Base-by-base conservation (phyloP, 2,797 vertebrate genomes). In the Myiothlypis chrysogaster region DNA sequence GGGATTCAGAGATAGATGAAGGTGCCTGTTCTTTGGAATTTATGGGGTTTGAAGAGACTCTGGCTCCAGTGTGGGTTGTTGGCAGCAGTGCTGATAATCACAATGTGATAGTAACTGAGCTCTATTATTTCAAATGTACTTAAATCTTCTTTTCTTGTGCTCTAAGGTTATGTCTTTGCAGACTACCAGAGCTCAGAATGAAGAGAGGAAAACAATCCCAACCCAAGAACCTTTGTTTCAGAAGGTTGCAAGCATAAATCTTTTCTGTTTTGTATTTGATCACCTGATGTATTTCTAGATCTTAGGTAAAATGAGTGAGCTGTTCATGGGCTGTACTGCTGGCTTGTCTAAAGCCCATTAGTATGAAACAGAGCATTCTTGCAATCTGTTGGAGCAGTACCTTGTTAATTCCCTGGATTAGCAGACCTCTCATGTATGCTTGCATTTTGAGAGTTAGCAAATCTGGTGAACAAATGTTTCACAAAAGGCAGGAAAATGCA, bases 381-480 rank as follows among this genome's bases (percentile, higher is more conserved):
- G 39, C 78, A 86, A 3, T 79, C 61, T 84, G 41, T 39, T 83
- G 68, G 64, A 90, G 90, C 85, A 73, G 39, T 72, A 93, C 92
- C 60, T 73, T 79, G 47, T 83, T 95, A 88, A 90, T 96, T 89
- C 87, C 80, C 65, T 24, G 77, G 80, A 93, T 96, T 90, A 94
- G 60, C 76, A 86, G 66, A 90, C 47, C 52, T 88, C 70, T 89
- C 0, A 0, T 56, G 61, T 47, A 23, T 4, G 46, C 71, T 69
- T 64, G 52, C 59, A 13, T 93, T 88, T 49, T 21, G 47, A 69
- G 75, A 69, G 63, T 70, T 87, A 87, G 87, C 73, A 94, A 94
- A 90, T 94, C 59, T 93, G 90, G 94, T 63, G 89, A 96, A 79
- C 92, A 96, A 96, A 95, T 95, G 95, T 90, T 87, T 82, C 71